Conservation (phyloP, 2,797 vertebrate species). For the Simalia tracyae region DNA sequence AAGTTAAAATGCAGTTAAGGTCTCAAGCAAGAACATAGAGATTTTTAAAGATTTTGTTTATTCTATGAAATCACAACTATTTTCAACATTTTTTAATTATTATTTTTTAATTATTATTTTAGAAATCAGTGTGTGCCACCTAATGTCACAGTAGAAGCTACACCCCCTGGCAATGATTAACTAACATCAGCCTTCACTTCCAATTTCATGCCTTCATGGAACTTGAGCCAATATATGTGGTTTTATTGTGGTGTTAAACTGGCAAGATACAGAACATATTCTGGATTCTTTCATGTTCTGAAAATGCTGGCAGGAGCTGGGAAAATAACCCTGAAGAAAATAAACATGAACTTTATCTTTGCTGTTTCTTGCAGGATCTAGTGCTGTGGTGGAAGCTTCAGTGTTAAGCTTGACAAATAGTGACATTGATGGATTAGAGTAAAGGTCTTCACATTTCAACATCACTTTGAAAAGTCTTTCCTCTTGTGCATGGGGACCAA, state of each 20-base stretch:
- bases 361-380: background rate
- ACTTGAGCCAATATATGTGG: background rate
- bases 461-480: slow-evolving; percentile 30
- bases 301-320: background rate
- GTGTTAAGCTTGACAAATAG: background rate
- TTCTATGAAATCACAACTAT: too few species aligned
- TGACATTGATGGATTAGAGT: background rate
- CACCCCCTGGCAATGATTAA: too few species aligned
- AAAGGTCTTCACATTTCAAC: background rate
- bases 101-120: too few species aligned
- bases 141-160: too few species aligned
- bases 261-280: background rate
- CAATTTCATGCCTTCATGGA: background rate
- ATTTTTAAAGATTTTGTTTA: too few species aligned
- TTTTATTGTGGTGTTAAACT: background rate
- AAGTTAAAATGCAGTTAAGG: too few species aligned
- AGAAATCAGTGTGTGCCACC: too few species aligned
- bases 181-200: background rate
- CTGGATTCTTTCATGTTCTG: background rate
- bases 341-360: background rate
- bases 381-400: background rate
- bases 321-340: background rate
- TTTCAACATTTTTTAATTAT: too few species aligned
- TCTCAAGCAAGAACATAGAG: too few species aligned
- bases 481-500: background rate